Conservation (phyloP, 2,888 invertebrate genomes). For the Exephanes ischioxanthus region DNA sequence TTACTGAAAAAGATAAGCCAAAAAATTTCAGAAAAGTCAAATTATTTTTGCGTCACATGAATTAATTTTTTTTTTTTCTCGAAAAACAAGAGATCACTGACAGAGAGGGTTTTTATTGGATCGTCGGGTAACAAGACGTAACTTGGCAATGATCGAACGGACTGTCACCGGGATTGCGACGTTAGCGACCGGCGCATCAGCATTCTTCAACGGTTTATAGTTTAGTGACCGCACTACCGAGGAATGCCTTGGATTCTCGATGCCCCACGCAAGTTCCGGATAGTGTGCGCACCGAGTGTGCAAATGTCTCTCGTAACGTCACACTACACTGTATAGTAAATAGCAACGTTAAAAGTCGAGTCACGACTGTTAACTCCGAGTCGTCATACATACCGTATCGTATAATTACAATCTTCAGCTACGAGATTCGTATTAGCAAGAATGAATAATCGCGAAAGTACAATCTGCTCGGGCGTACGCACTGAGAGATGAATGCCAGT, state of each 20-base stretch:
- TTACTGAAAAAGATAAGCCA: background rate
- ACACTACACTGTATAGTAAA: slow-evolving; percentile 19
- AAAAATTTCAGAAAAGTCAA: background rate
- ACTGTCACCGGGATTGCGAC: slow-evolving; percentile 1
- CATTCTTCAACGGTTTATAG: slow-evolving; percentile 63
- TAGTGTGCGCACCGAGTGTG: slow-evolving; percentile 36
- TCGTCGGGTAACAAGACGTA: background rate
- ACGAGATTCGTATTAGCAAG: slow-evolving; percentile 16
- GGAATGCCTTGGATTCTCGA: slow-evolving; percentile 51
- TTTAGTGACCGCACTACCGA: slow-evolving; percentile 64
- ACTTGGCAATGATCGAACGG: slow-evolving; percentile 19
- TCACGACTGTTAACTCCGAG: slow-evolving; percentile 24
- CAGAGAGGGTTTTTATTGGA: background rate
- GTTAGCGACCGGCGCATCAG: slow-evolving; percentile 52
- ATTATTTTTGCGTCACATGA: background rate
- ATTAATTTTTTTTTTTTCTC: slow-evolving; percentile 3
- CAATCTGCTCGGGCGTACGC: slow-evolving; percentile 36
- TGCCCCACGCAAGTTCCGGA: slow-evolving; percentile 51
- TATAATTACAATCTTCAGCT: slow-evolving; percentile 51
- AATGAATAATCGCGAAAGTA: slow-evolving; percentile 37
- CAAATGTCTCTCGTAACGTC: slow-evolving; percentile 24
- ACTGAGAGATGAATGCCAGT: slow-evolving; percentile 18
- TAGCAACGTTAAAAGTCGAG: slow-evolving; percentile 18
- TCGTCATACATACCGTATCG: slow-evolving; percentile 31
- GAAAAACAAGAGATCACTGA: slow-evolving; percentile 3